phyloP scores from a whole-genome alignment of 2,797 vertebrate species.

The Falco biarmicus region DNA sequence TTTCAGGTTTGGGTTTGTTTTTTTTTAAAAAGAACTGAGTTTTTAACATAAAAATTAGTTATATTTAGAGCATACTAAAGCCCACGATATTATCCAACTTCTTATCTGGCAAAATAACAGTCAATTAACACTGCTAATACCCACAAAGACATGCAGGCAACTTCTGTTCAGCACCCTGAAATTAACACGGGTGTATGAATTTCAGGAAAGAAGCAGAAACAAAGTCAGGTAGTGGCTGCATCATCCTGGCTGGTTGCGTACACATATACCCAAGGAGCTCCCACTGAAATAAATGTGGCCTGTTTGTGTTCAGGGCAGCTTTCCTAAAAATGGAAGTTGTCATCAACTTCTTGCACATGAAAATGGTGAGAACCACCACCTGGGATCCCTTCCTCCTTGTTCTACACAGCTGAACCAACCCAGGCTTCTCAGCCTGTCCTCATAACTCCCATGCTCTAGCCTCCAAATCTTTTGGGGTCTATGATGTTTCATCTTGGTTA shows the following conservation, averaged over 20 bases:
- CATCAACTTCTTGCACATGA: neutral
- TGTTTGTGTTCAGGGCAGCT: neutral
- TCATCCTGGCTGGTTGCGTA: neutral
- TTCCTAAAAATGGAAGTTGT: neutral
- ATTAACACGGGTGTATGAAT: neutral
- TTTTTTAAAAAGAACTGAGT: neutral
- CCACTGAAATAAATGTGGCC: neutral
- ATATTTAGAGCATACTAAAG: neutral
- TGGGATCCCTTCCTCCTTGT: neutral
- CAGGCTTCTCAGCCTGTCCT: neutral
- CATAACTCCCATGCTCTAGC: neutral
- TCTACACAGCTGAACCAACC: neutral
- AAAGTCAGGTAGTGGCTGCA: neutral
- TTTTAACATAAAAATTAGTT: neutral
- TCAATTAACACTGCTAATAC: neutral
- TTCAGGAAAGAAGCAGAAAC: neutral
- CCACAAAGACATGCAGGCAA: neutral
- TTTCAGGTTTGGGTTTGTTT: neutral
- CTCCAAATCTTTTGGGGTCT: accelerated
- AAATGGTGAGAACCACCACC: accelerated
- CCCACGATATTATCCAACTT: neutral
- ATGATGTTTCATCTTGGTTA: neutral
- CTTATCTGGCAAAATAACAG: neutral
- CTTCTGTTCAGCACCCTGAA: neutral
- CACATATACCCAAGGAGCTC: neutral